Conservation (phyloP, 2,797 vertebrate genomes). For the Adrianichthys oophorus region DNA sequence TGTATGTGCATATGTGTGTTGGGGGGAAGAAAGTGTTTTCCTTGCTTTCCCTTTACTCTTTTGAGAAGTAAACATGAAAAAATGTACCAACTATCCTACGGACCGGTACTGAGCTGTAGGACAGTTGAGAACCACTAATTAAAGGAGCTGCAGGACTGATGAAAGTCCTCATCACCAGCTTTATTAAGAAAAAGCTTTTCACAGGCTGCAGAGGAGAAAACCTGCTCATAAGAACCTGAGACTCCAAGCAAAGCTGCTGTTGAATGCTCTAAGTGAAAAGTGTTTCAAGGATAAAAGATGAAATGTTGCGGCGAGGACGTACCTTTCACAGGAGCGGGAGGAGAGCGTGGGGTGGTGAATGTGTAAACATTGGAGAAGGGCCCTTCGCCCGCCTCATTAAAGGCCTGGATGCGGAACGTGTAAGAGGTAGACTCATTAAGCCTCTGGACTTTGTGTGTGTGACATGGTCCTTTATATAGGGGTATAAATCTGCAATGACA, state of each 20-base stretch:
- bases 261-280: neutral
- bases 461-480: conserved; percentile 95
- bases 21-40: no score
- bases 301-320: conserved; percentile 26
- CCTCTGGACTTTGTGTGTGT: conserved; percentile 98
- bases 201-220: no score
- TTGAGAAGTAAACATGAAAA: no score
- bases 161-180: no score
- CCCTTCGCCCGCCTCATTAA: conserved; percentile 97
- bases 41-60: no score
- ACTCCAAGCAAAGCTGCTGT: conserved; percentile 19
- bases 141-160: no score
- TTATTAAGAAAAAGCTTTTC: no score
- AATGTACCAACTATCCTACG: no score
- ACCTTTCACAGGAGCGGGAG: conserved; percentile 94
- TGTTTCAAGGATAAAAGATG: neutral
- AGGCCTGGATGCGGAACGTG: conserved; percentile 96
- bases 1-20: no score
- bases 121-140: no score
- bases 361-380: conserved; percentile 93
- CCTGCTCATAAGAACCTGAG: no score
- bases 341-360: conserved; percentile 93
- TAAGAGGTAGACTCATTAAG: conserved; percentile 97
- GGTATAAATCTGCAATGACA: conserved; percentile 86
- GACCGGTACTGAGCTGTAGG: no score